Evolutionary conservation across 1,140 invertebrate genomes (phyloP).

Genomic region (Drosophila virilis): DNA sequence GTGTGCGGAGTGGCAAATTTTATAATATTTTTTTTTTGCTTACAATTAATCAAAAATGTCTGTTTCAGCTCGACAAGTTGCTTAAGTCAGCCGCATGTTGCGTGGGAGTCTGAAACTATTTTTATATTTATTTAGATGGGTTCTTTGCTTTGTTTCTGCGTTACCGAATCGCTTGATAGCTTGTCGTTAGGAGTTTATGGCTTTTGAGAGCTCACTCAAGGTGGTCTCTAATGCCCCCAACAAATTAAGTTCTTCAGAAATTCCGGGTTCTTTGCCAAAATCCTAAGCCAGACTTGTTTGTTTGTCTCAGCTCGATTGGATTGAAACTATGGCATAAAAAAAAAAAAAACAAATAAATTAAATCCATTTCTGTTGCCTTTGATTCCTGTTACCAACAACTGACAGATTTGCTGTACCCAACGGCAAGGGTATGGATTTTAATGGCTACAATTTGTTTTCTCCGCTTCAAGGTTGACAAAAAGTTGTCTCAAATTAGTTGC

Average conservation of each 20-base stretch:
- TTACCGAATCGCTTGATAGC: slow-evolving; percentile 21
- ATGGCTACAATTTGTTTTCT: slow-evolving; percentile 39
- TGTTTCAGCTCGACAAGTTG: slow-evolving; percentile 13
- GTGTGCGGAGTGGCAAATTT: slow-evolving; percentile 28
- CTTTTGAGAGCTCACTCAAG: slow-evolving; percentile 64
- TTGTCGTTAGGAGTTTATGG: slow-evolving; percentile 60
- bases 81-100: slow-evolving; percentile 2
- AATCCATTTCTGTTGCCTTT: too few species aligned
- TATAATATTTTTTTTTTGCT: slow-evolving; percentile 12
- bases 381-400: background rate
- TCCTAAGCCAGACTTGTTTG: slow-evolving; percentile 31
- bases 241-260: slow-evolving; percentile 70
- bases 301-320: slow-evolving; percentile 36
- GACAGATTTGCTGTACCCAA: background rate
- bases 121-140: slow-evolving; percentile 47
- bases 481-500: slow-evolving; percentile 56
- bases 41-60: slow-evolving; percentile 44
- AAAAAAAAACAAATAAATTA: background rate
- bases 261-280: slow-evolving; percentile 62
- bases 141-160: slow-evolving; percentile 40
- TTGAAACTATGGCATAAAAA: slow-evolving; percentile 17
- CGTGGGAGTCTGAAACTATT: slow-evolving; percentile 42
- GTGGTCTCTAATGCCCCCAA: slow-evolving; percentile 32
- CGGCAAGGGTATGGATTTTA: slow-evolving; percentile 23
- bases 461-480: slow-evolving; percentile 30